Evolutionary conservation across 1,140 invertebrate species (phyloP).

Genomic region (Stratiolaelaps scimitus): DNA sequence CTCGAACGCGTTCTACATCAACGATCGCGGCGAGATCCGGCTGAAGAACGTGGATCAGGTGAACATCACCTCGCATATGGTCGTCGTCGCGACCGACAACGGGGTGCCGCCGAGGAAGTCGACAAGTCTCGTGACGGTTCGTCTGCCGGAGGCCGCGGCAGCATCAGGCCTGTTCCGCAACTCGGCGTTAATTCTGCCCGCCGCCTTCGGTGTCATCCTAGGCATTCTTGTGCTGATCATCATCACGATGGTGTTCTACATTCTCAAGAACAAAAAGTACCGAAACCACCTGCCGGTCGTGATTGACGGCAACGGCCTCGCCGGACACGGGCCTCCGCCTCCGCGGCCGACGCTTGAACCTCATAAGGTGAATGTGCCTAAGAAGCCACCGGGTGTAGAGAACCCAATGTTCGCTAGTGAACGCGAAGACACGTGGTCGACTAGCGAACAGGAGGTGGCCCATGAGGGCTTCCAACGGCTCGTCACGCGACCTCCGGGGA

Average conservation of each 20-base stretch:
- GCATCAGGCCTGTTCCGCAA: constrained; percentile 29
- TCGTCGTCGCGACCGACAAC: constrained; percentile 64
- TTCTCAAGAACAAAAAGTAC: constrained; percentile 57
- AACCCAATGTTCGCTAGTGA: constrained; percentile 26
- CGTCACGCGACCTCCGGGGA: constrained; percentile 5
- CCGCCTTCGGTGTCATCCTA: constrained; percentile 57
- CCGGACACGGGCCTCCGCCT: constrained; percentile 9
- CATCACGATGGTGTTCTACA: constrained; percentile 56
- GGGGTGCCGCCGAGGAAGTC: constrained; percentile 56
- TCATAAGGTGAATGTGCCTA: constrained; percentile 15
- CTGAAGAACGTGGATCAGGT: constrained; percentile 41
- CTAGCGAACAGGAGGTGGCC: constrained; percentile 21
- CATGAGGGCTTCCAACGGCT: constrained; percentile 25
- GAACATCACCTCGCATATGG: constrained; percentile 53
- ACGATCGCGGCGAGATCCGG: constrained; percentile 45
- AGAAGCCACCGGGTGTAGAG: constrained; percentile 25
- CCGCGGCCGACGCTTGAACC: constrained; percentile 29
- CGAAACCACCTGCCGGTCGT: constrained; percentile 17
- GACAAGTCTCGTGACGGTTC: constrained; percentile 60
- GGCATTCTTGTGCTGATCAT: constrained; percentile 58
- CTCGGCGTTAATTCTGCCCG: constrained; percentile 48
- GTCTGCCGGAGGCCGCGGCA: constrained; percentile 45
- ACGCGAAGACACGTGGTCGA: constrained; percentile 26
- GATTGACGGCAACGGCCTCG: constrained; percentile 21
- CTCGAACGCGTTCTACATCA: constrained; percentile 45